Evolutionary conservation across 1,140 invertebrate genomes (phyloP).

Genomic region (Chionoecetes opilio): DNA sequence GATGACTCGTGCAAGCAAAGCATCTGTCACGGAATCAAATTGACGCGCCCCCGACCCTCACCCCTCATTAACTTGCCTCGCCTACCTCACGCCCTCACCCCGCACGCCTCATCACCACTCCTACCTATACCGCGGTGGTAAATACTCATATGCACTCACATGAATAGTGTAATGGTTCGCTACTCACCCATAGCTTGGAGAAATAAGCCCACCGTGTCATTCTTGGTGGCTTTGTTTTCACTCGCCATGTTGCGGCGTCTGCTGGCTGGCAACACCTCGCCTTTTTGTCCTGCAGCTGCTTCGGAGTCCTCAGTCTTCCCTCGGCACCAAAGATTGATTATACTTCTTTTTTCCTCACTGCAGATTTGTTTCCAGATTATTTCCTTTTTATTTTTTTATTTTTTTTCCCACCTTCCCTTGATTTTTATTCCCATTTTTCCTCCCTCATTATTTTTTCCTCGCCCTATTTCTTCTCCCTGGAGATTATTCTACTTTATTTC

Average conservation of each 20-base stretch:
- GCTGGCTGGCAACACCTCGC: constrained; percentile 9
- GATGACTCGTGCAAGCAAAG: not conserved
- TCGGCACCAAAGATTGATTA: too few species aligned
- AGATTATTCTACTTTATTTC: too few species aligned
- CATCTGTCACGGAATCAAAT: constrained; percentile 55
- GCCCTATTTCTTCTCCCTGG: too few species aligned
- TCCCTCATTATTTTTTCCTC: too few species aligned
- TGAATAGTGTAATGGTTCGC: not conserved
- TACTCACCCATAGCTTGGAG: constrained; percentile 81
- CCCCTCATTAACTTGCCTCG: not conserved
- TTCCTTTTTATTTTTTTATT: too few species aligned
- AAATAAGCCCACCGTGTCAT: constrained; percentile 80
- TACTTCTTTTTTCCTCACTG: too few species aligned
- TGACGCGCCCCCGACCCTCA: constrained; percentile 53
- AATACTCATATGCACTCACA: not conserved
- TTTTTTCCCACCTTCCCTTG: too few species aligned
- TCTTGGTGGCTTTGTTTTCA: constrained; percentile 78
- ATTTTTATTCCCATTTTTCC: too few species aligned
- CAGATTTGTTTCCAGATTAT: too few species aligned
- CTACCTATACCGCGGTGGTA: too few species aligned
- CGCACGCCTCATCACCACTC: not conserved
- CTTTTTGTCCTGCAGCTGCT: too few species aligned
- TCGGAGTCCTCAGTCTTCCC: too few species aligned
- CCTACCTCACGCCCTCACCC: not conserved
- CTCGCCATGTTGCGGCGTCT: constrained; percentile 77